Evolutionary conservation across 2,797 vertebrate species (phyloP).

Genomic region (Synanceia verrucosa): DNA sequence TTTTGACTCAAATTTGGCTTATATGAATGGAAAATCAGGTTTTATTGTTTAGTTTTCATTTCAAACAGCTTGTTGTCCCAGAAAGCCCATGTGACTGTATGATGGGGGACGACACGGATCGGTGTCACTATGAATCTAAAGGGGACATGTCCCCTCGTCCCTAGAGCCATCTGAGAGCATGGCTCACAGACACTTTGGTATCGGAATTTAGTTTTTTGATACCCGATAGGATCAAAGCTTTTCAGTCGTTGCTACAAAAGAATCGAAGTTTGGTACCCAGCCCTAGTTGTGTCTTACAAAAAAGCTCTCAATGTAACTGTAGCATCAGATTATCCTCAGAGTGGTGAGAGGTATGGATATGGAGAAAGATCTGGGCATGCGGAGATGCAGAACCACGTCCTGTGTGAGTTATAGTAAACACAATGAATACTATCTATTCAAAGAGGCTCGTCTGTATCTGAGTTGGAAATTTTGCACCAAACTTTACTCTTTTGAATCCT

Average conservation of each 20-base stretch:
- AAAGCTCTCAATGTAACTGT: background rate
- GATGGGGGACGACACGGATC: no score
- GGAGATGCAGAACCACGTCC: slow-evolving; percentile 37
- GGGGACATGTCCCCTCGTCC: no score
- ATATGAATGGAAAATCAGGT: background rate
- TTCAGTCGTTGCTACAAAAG: no score
- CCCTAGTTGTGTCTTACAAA: no score
- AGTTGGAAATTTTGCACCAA: slow-evolving; percentile 28
- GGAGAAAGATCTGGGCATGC: background rate
- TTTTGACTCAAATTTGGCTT: background rate
- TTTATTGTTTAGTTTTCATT: background rate
- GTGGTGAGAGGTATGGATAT: slow-evolving; percentile 12
- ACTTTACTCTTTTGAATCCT: slow-evolving; percentile 39
- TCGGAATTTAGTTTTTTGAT: no score
- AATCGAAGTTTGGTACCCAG: no score
- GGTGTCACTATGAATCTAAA: no score
- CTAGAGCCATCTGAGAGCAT: no score
- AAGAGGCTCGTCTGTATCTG: slow-evolving; percentile 41
- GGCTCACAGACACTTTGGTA: no score
- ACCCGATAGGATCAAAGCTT: no score
- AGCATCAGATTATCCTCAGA: background rate
- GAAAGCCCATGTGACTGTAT: no score
- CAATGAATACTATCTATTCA: slow-evolving; percentile 62
- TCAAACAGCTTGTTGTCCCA: background rate
- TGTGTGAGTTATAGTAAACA: slow-evolving; percentile 56